Percentiles rank a stretch among this genome's conserved stretches.
Evolutionary conservation across 2,113 vertebrate species (phyloP).

Genomic region (Tor tambroides): DNA sequence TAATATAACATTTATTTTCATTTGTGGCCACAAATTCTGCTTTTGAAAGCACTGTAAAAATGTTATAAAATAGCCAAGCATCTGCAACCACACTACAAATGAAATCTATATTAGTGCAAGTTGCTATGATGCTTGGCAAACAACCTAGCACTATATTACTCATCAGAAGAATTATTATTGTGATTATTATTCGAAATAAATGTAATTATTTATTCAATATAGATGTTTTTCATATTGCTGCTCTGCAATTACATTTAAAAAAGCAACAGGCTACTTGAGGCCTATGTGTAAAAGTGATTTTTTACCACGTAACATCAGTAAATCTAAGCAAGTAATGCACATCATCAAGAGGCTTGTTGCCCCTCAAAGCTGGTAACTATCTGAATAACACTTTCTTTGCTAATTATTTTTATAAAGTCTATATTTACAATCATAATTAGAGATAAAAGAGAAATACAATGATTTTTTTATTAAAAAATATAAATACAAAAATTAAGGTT

Average conservation of each 20-base stretch:
- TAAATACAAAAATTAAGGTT: not conserved
- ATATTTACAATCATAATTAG: too few species aligned
- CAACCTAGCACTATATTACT: not conserved
- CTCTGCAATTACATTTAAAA: not conserved
- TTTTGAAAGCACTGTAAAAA: not conserved
- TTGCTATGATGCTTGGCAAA: not conserved
- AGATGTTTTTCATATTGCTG: not conserved
- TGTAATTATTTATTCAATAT: not conserved
- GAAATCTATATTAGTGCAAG: not conserved
- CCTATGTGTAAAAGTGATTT: not conserved
- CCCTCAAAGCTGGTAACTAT: not conserved
- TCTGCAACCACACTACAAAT: not conserved
- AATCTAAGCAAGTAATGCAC: not conserved
- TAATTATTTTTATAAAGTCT: not conserved
- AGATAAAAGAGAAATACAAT: not conserved
- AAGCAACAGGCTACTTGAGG: not conserved
- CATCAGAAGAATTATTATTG: not conserved
- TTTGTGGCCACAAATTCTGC: not conserved
- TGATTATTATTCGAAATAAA: not conserved
- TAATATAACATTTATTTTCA: not conserved
- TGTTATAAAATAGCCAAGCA: not conserved
- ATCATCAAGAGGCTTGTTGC: not conserved
- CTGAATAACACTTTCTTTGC: not conserved
- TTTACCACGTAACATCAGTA: not conserved
- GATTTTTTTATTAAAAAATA: not conserved